These are phyloP conservation scores for Apostichopus leukothele DNA, from an alignment of 53 echinoderm and acorn worm species.

Conservation along the genomic window DNA sequence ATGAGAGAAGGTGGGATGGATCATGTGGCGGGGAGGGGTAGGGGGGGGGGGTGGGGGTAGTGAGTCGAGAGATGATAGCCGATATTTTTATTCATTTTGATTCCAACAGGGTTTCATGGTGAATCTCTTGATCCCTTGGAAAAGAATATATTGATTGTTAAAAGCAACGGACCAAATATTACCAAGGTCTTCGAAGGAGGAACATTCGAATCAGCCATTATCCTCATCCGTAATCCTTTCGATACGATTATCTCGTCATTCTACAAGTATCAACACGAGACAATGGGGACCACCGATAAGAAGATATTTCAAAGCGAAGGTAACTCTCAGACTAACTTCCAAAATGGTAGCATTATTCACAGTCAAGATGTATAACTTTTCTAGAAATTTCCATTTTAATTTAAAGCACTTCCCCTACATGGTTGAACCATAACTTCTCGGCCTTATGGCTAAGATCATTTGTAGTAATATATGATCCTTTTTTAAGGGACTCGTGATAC, in stretches of 20 bases:
- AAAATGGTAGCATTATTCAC: no score
- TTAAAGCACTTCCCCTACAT: no score
- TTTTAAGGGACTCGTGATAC: no score
- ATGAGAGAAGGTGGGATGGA: no score
- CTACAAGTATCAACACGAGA: not conserved
- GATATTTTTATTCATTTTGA: not conserved
- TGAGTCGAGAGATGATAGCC: not conserved
- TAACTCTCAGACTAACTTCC: not conserved
- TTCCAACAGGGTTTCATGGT: constrained; percentile 4
- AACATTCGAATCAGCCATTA: not conserved
- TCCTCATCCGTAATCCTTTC: constrained; percentile 29
- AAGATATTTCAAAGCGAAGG: not conserved
- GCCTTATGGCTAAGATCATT: no score
- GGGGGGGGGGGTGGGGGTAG: no score
- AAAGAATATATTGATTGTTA: not conserved
- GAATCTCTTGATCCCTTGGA: constrained; percentile 30
- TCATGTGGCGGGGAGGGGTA: no score
- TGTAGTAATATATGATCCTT: no score
- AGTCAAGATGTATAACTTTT: no score
- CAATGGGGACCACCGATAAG: not conserved
- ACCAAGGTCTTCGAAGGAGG: constrained; percentile 12
- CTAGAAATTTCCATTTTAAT: no score
- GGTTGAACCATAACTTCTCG: no score
- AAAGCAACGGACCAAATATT: constrained; percentile 21
- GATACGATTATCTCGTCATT: constrained; percentile 14